Conservation (phyloP, 2,888 invertebrate genomes). For the Brenthis hecate region DNA sequence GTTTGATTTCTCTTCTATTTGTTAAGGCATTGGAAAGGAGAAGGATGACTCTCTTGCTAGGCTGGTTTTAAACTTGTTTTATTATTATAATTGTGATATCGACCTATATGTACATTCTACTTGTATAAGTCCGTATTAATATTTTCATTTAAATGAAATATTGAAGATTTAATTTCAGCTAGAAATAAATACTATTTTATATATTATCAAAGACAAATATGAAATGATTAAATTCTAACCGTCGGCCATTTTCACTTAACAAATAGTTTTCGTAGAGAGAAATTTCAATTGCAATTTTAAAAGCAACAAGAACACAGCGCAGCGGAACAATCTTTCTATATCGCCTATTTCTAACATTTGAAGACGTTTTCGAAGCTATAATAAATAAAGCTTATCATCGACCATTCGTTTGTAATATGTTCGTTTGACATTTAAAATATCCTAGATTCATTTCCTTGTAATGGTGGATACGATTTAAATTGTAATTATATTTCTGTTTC, state of each 20-base stretch:
- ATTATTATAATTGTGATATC: background rate
- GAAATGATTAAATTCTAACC: background rate
- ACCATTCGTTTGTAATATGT: conserved; percentile 19
- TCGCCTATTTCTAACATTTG: conserved; percentile 40
- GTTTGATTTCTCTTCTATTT: conserved; percentile 69
- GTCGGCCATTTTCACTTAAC: background rate
- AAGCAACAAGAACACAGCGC: conserved; percentile 59
- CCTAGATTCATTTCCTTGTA: conserved; percentile 6
- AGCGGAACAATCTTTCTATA: conserved; percentile 47
- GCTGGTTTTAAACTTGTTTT: conserved; percentile 14
- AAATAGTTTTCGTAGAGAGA: conserved; percentile 36
- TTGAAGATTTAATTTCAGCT: background rate
- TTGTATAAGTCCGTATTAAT: background rate
- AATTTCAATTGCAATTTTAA: conserved; percentile 65
- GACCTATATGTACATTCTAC: background rate
- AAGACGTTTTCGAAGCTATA: conserved; percentile 37
- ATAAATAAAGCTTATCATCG: conserved; percentile 28
- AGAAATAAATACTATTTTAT: no score
- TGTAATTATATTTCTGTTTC: conserved; percentile 9
- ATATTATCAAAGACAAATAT: no score
- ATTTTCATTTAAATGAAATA: background rate
- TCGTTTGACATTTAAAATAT: conserved; percentile 30
- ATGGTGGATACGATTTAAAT: background rate
- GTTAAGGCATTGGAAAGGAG: conserved; percentile 58
- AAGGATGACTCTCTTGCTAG: conserved; percentile 26